Conservation (phyloP, 2,113 vertebrate genomes). For the Charadrius vociferus region DNA sequence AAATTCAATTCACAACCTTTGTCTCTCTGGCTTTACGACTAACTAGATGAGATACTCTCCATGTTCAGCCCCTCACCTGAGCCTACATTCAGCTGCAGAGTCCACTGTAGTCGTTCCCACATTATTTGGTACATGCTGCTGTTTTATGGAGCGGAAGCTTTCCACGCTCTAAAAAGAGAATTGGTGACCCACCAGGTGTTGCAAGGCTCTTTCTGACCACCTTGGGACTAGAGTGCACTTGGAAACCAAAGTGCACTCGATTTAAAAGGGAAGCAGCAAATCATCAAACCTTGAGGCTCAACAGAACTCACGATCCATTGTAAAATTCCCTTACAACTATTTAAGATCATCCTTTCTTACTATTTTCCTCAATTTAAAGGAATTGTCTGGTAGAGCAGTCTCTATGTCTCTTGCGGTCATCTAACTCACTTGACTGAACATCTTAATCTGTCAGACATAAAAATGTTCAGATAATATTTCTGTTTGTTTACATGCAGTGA, state of each 20-base stretch:
- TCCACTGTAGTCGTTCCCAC: neutral
- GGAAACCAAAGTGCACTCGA: neutral
- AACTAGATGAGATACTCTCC: neutral
- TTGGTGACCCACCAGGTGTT: neutral
- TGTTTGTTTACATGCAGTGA: slow-evolving; percentile 65
- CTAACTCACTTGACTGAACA: slow-evolving; percentile 33
- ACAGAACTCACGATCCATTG: neutral
- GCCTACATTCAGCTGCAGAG: neutral
- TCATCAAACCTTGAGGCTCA: neutral
- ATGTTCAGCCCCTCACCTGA: neutral
- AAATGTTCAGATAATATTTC: slow-evolving; percentile 47
- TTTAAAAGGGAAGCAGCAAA: neutral
- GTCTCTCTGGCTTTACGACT: neutral
- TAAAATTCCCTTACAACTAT: neutral
- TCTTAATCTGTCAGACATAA: slow-evolving; percentile 26
- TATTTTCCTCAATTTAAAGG: slow-evolving; percentile 11
- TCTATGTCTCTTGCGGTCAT: slow-evolving; percentile 35
- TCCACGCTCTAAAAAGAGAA: neutral
- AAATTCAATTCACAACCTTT: neutral
- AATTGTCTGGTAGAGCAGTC: neutral
- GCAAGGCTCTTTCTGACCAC: neutral
- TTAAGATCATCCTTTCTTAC: neutral
- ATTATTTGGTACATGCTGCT: neutral
- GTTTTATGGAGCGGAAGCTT: neutral
- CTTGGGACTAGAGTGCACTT: neutral